phyloP scores from a whole-genome alignment of 1,140 invertebrate genomes.

The Pseudomyrmex pallidus region DNA sequence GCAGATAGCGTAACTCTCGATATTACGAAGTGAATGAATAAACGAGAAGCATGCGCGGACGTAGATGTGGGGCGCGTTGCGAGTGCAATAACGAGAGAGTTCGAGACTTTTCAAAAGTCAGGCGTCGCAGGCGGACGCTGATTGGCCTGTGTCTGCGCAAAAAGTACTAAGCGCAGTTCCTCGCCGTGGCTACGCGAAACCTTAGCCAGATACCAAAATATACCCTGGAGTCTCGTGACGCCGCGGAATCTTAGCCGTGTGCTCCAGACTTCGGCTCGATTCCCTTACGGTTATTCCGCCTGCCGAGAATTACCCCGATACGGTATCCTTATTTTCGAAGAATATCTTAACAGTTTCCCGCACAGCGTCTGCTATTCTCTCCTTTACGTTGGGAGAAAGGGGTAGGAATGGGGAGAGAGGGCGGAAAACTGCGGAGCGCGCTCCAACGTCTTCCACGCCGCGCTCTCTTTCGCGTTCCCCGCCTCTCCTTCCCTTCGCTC shows the following conservation, averaged over 20 bases:
- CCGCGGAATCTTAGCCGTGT: constrained; percentile 79
- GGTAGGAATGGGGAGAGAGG: constrained; percentile 46
- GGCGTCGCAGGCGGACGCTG: constrained; percentile 66
- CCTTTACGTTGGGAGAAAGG: constrained; percentile 61
- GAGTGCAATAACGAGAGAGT: constrained; percentile 28
- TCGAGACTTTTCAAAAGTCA: constrained; percentile 60
- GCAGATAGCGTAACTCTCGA: not conserved
- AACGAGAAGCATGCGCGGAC: not conserved
- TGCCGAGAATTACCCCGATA: constrained; percentile 81
- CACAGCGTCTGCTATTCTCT: constrained; percentile 67
- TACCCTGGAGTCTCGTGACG: constrained; percentile 80
- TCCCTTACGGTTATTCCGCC: constrained; percentile 82
- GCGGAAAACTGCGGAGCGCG: constrained; percentile 16
- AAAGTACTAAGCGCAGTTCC: constrained; percentile 65
- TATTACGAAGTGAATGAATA: not conserved
- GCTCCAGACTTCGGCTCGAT: constrained; percentile 78
- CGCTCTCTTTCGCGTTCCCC: constrained; percentile 60
- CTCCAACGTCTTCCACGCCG: constrained; percentile 32
- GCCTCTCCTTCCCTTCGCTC: constrained; percentile 55
- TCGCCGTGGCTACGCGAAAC: constrained; percentile 50
- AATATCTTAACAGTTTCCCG: constrained; percentile 80
- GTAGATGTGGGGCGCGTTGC: constrained; percentile 13
- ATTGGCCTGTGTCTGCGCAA: constrained; percentile 64
- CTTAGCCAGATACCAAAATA: constrained; percentile 79
- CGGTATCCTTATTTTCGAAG: constrained; percentile 80